Conservation (phyloP, 2,888 invertebrate genomes). For the Chalcis sispes region DNA sequence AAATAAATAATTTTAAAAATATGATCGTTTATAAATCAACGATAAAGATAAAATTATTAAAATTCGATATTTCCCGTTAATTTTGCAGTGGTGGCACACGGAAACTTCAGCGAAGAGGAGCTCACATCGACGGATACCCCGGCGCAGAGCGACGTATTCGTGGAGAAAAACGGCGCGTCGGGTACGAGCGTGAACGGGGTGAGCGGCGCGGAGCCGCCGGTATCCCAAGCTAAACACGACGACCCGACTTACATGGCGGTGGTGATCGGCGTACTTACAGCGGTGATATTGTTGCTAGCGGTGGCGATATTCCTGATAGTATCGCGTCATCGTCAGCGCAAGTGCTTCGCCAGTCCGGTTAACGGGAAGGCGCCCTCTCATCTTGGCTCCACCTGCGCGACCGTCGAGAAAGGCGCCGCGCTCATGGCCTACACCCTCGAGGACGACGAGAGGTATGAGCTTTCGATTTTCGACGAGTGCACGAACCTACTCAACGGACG, state of each 20-base stretch:
- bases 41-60: background rate
- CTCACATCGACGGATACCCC: constrained; percentile 77
- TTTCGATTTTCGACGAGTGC: constrained; percentile 55
- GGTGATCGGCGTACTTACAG: constrained; percentile 86
- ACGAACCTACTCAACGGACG: constrained; percentile 48
- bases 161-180: constrained; percentile 74
- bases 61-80: constrained; percentile 34
- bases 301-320: constrained; percentile 85
- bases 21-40: background rate
- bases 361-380: constrained; percentile 79
- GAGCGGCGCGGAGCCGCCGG: constrained; percentile 78
- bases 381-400: constrained; percentile 74
- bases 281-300: constrained; percentile 84
- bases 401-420: constrained; percentile 75
- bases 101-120: constrained; percentile 85
- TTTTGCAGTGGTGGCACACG: constrained; percentile 81
- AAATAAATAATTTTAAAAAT: too few relatives aligned
- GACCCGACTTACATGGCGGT: constrained; percentile 87
- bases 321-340: constrained; percentile 83
- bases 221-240: constrained; percentile 83
- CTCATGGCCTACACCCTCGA: constrained; percentile 74
- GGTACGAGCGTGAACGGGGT: constrained; percentile 61
- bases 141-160: constrained; percentile 77
- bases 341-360: constrained; percentile 85
- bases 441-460: constrained; percentile 73